Conservation (phyloP, 2,888 invertebrate species). For the Quadroppia sp. region DNA sequence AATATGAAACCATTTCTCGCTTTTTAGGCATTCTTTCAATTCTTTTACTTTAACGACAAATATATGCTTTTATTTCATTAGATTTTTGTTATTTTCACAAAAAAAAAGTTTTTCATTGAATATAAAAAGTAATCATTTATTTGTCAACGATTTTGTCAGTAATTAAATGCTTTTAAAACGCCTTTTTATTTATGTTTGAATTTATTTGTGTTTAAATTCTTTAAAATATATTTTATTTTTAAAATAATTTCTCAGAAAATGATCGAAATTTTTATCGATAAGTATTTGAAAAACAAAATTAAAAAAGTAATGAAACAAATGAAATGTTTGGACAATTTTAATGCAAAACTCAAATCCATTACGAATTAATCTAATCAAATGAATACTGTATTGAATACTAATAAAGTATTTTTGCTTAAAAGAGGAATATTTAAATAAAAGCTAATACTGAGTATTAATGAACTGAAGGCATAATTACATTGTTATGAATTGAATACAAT, state of each 20-base stretch:
- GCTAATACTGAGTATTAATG: neutral
- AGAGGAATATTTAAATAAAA: constrained; percentile 3
- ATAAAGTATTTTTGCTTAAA: neutral
- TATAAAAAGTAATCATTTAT: neutral
- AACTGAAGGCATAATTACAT: neutral
- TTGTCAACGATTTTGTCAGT: neutral
- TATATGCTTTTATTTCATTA: neutral
- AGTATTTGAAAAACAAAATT: too few species aligned
- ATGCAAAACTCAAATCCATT: neutral
- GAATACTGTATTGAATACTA: constrained; percentile 7
- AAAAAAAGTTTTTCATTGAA: neutral
- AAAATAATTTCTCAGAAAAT: too few species aligned
- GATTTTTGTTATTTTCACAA: neutral
- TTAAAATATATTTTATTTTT: neutral
- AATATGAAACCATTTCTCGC: neutral
- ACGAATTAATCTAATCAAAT: neutral
- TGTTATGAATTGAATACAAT: neutral
- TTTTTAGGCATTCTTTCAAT: neutral
- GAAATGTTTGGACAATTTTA: neutral
- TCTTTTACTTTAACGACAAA: neutral
- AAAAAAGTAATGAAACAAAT: neutral
- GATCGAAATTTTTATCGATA: too few species aligned
- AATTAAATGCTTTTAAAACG: neutral
- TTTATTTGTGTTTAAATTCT: neutral
- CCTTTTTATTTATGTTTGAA: neutral